Base-by-base conservation (phyloP, 2,888 invertebrate genomes). In the Mylabris sibirica region DNA sequence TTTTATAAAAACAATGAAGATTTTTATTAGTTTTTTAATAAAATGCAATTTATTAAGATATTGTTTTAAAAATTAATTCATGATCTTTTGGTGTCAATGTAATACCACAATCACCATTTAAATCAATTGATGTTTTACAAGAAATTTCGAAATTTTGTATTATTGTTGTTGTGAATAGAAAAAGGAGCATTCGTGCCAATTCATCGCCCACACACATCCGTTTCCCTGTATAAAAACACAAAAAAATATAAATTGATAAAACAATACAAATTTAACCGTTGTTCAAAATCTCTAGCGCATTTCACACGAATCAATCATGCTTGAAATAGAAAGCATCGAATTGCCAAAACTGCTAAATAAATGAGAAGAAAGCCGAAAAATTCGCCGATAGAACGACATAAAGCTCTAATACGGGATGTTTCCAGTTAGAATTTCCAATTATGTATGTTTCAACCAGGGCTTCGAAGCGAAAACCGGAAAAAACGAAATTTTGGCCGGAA, bases 121-220 rank as follows among this genome's bases (percentile, higher is more conserved):
- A 87, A 78, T 90, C 87, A 0, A 90, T 85, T 0, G 84, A 82
- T 6, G 79, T 61, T 22, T 84, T 82, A 14, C 87, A 68, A 0
- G 82, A 80, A 24, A 91, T 71, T 1, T 78, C 71, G 77, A 90
- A 92, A 3, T 88, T 87, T 9, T 90, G 85, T 0, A 94, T 79
- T 11, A 95, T 86, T 44, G 88, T 86, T 0, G 90, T 90, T 8
- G 88, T 86, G 61, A 91, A 91, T 1, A 93, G 81, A 68, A 88
- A 89, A 30, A 92, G 79, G 24, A 90, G 80, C 91, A 93, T 94
- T 72, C 89, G 89, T 0, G 93, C 93, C 59, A 95, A 83, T 79
- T 95, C 95, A 71, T 95, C 95, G 0, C 96, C 96, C 0, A 94
- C 89, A 80, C 96, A 96, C 88, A 93, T 91, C 38, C 95, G 89